phyloP scores from a whole-genome alignment of 2,888 invertebrate species.

The Laothoe populi region DNA sequence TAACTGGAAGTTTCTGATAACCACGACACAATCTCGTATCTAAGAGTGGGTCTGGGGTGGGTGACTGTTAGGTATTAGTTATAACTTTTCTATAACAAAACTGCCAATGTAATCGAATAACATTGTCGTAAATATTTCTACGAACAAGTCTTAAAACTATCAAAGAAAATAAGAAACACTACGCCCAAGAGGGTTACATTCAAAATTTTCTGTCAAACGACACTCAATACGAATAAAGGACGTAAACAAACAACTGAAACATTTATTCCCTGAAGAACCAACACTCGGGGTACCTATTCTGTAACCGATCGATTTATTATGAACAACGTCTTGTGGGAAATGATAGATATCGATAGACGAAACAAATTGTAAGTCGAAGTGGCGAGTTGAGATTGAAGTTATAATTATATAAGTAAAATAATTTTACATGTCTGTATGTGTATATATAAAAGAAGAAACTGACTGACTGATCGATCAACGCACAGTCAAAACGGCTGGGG shows the following conservation, averaged over 20 bases:
- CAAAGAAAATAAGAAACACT: background rate
- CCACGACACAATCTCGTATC: too few species aligned
- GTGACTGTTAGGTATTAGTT: too few species aligned
- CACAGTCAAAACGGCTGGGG: too few species aligned
- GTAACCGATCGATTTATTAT: constrained; percentile 1
- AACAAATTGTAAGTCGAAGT: background rate
- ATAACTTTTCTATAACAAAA: too few species aligned
- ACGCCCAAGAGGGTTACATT: constrained; percentile 8
- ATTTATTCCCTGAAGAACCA: constrained; percentile 23
- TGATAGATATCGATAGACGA: background rate
- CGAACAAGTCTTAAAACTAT: background rate
- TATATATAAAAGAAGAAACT: too few species aligned
- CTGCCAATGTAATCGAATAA: background rate
- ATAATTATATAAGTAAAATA: too few species aligned
- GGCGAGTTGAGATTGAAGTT: too few species aligned
- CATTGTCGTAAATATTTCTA: background rate
- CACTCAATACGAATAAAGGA: constrained; percentile 20
- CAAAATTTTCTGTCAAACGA: constrained; percentile 21
- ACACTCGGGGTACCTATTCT: constrained; percentile 1
- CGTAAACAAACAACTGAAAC: constrained; percentile 28
- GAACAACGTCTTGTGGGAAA: background rate
- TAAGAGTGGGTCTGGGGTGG: too few species aligned
- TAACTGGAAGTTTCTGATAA: too few species aligned
- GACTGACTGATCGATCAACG: too few species aligned
- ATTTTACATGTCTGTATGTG: too few species aligned